Conservation (phyloP, 2,797 vertebrate genomes). For the Peromyscus aztecus region DNA sequence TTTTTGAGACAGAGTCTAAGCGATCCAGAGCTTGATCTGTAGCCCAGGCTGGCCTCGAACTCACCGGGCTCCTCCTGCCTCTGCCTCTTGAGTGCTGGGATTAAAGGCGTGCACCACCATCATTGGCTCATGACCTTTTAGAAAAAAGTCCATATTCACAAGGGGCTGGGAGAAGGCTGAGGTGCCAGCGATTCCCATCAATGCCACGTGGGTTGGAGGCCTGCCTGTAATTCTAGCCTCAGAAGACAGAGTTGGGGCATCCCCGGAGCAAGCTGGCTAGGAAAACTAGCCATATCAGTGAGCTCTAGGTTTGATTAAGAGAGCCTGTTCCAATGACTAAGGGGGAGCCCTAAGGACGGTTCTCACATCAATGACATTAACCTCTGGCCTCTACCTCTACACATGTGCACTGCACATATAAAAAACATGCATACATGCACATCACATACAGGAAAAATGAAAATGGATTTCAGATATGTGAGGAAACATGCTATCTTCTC, state of each 20-base stretch:
- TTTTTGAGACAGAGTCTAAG: background rate
- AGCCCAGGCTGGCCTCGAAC: background rate
- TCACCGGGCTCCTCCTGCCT: background rate
- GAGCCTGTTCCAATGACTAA: background rate
- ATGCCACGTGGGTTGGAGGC: background rate
- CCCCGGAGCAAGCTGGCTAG: background rate
- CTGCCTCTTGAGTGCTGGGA: background rate
- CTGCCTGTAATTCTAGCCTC: background rate
- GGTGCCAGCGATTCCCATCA: background rate
- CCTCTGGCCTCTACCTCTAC: too few species aligned
- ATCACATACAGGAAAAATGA: background rate
- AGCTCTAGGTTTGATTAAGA: too few species aligned
- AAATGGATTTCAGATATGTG: background rate
- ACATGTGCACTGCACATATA: background rate
- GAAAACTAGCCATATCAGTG: background rate
- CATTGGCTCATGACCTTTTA: background rate
- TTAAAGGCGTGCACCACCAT: accelerated
- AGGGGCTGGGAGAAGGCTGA: background rate
- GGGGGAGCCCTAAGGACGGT: background rate
- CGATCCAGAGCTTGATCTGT: background rate
- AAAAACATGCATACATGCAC: background rate
- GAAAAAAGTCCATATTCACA: background rate
- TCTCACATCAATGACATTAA: background rate
- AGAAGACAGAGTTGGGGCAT: background rate
- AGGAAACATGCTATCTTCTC: background rate